phyloP scores from a whole-genome alignment of 1,140 invertebrate species.

The Vanessa atalanta region DNA sequence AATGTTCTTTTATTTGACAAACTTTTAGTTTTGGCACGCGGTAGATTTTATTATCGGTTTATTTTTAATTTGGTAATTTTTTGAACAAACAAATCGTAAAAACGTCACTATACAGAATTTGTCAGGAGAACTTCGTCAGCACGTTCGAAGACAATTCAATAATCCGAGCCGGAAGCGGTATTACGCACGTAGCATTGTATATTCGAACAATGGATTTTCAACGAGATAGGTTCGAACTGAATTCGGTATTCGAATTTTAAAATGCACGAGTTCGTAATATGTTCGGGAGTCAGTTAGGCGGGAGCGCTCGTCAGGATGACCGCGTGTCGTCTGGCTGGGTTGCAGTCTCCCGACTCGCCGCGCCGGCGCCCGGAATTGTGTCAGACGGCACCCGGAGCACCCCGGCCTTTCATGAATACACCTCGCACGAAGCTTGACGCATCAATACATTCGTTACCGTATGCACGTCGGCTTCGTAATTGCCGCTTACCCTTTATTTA shows the following conservation, averaged over 20 bases:
- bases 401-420: slow-evolving; percentile 68
- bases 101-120: slow-evolving; percentile 41
- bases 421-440: slow-evolving; percentile 61
- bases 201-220: slow-evolving; percentile 52
- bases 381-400: slow-evolving; percentile 68
- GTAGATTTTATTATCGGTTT: not conserved
- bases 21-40: slow-evolving; percentile 1
- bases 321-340: slow-evolving; percentile 75
- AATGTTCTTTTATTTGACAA: slow-evolving; percentile 16
- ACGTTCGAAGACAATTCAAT: slow-evolving; percentile 51
- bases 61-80: not conserved
- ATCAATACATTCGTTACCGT: slow-evolving; percentile 69
- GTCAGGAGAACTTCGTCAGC: slow-evolving; percentile 50
- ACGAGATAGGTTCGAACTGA: slow-evolving; percentile 36
- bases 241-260: slow-evolving; percentile 46
- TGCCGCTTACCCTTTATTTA: slow-evolving; percentile 33
- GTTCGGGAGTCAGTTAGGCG: slow-evolving; percentile 43
- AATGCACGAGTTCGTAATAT: slow-evolving; percentile 39
- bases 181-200: slow-evolving; percentile 63
- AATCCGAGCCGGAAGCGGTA: slow-evolving; percentile 52
- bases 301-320: slow-evolving; percentile 59
- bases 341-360: slow-evolving; percentile 66
- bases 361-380: slow-evolving; percentile 78
- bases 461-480: slow-evolving; percentile 53
- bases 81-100: slow-evolving; percentile 39